Base-by-base conservation (phyloP, 64 coral and sea anemone species). In the Porites australiensis region DNA sequence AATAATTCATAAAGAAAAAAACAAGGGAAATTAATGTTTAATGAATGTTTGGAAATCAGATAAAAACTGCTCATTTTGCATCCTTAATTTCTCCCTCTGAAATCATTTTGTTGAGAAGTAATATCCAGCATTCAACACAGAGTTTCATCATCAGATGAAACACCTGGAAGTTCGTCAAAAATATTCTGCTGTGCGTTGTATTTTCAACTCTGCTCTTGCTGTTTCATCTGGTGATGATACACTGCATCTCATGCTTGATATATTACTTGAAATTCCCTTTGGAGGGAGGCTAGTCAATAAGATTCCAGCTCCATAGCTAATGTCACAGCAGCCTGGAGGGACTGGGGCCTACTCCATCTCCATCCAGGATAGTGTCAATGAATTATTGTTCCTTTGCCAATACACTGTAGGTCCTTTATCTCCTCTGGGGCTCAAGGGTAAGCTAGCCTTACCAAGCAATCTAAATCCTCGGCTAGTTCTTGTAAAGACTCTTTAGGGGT, bases 351-450 rank as follows among this genome's bases (percentile, higher is more conserved):
- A 21, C 69, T 67, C 27, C 70, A 15, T 96, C 94, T 19, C 77
- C 82, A 48, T 91, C 76, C 13, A n/a, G 20, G 9, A 92, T 70
- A 6, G 83, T 46, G 66, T 96, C 84, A 64, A 83, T 88, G 83
- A 96, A 96, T 7, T 55, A 96, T 7, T 55, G 53, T 11, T 55
- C 53, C 53, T 14, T 92, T 77, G 14, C 88, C 78, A 13, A 62
- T 82, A 20, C 75, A 75, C 58, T 88, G 58, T 11, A 72, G 73
- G 15, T 96, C 94, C 16, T 75, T 68, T 22, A 86, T 8, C 18
- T 80, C 89, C 50, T 86, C 16, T 53, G 70, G 44, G 5, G 94
- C 83, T 12, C 64, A 1, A 21, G 90, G 89, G 44, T 88, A 64
- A 0, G 86, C 76, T 20, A 80, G 44, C 53, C 53, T 55, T 55